Evolutionary conservation across 2,888 invertebrate genomes (phyloP).

Genomic region (Scelioninae gen. 1): DNA sequence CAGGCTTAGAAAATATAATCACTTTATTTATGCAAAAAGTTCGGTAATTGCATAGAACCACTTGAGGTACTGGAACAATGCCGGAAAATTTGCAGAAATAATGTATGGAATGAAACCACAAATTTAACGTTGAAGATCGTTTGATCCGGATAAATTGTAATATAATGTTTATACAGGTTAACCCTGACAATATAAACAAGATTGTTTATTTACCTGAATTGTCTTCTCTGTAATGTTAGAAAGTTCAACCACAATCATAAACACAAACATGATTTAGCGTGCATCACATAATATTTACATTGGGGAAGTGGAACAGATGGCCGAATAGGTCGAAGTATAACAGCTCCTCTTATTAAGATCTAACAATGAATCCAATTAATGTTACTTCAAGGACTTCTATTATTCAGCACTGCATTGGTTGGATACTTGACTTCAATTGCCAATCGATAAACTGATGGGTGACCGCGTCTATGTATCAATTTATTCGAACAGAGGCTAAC

Average conservation of each 20-base stretch:
- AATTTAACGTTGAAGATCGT: too few relatives aligned
- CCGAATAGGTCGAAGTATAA: conserved; percentile 4
- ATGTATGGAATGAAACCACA: too few relatives aligned
- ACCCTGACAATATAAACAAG: too few relatives aligned
- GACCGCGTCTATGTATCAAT: conserved; percentile 9
- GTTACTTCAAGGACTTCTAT: conserved; percentile 21
- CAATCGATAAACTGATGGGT: conserved; percentile 24
- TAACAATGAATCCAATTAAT: conserved; percentile 43
- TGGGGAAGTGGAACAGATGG: conserved; percentile 3
- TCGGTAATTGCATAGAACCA: too few relatives aligned
- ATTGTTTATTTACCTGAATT: conserved; percentile 35
- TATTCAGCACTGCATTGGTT: neutral
- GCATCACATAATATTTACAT: conserved; percentile 30
- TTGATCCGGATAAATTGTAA: too few relatives aligned
- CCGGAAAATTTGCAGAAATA: too few relatives aligned
- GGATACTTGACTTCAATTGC: conserved; percentile 21
- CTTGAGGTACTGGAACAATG: too few relatives aligned
- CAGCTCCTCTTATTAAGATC: conserved; percentile 25
- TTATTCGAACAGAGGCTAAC: neutral
- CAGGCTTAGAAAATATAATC: too few relatives aligned
- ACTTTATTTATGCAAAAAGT: too few relatives aligned
- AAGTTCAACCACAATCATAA: conserved; percentile 40
- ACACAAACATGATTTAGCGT: conserved; percentile 43
- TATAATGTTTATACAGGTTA: too few relatives aligned
- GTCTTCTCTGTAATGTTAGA: conserved; percentile 39